Evolutionary conservation across 2,797 vertebrate genomes (phyloP).

Genomic region (Rhodeus uyekii): DNA sequence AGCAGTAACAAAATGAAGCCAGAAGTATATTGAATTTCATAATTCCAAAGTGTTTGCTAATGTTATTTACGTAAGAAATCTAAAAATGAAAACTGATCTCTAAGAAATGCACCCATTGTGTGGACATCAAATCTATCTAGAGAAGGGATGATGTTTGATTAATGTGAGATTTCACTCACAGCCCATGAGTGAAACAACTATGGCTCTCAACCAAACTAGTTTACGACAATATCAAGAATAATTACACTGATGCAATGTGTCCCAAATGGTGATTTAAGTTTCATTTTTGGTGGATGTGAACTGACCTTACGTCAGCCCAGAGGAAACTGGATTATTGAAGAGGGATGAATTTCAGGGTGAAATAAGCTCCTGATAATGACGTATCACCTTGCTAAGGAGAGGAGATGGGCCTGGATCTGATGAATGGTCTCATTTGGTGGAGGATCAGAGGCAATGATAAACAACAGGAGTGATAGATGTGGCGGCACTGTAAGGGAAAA

Average conservation of each 20-base stretch:
- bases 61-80: background rate
- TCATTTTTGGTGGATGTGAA: background rate
- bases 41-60: background rate
- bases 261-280: background rate
- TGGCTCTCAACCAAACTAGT: background rate
- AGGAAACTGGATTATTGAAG: background rate
- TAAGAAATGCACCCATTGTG: background rate
- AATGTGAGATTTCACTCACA: background rate
- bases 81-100: background rate
- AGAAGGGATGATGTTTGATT: background rate
- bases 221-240: background rate
- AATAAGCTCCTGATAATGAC: constrained; percentile 18
- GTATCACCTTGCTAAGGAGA: constrained; percentile 24
- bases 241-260: background rate
- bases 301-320: background rate
- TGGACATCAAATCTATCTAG: background rate
- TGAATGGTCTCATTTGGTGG: constrained; percentile 69
- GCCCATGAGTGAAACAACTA: background rate
- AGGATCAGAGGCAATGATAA: constrained; percentile 63
- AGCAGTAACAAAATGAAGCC: too few relatives aligned
- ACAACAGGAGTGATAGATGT: constrained; percentile 69
- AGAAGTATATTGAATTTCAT: too few relatives aligned
- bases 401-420: constrained; percentile 56
- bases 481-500: constrained; percentile 66
- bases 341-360: background rate